Evolutionary conservation across 2,888 invertebrate species (phyloP).

Genomic region (Pachydiplax longipennis): DNA sequence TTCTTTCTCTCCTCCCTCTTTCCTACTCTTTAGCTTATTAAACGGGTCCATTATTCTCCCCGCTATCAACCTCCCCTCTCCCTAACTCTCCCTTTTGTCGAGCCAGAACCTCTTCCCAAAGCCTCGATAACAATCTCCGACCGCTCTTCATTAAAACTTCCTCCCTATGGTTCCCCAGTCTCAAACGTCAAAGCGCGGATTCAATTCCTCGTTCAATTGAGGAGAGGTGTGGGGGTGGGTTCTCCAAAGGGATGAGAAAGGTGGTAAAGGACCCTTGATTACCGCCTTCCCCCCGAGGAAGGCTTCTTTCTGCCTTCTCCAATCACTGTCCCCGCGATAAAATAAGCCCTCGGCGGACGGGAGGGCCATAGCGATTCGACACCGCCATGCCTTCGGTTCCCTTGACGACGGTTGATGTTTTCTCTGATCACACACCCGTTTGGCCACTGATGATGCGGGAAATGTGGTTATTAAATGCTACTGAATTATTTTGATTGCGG

Average conservation of each 20-base stretch:
- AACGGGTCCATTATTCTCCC: conserved; percentile 30
- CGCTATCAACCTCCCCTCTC: conserved; percentile 7
- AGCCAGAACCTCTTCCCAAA: not conserved
- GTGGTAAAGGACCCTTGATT: conserved; percentile 2
- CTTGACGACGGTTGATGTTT: not conserved
- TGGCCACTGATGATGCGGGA: no score
- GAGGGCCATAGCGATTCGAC: not conserved
- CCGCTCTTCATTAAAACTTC: conserved; percentile 44
- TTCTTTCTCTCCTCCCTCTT: not conserved
- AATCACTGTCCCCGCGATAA: not conserved
- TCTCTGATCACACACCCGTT: no score
- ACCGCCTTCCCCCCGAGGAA: not conserved
- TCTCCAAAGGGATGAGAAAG: not conserved
- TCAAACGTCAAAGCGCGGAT: conserved; percentile 41
- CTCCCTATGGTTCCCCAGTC: conserved; percentile 39
- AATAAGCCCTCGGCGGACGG: not conserved
- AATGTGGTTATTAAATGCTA: no score
- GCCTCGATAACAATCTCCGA: conserved; percentile 41
- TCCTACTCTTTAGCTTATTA: conserved; percentile 23
- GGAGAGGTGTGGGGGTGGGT: not conserved
- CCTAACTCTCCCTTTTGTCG: not conserved
- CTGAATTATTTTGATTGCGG: no score
- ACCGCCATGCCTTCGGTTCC: not conserved
- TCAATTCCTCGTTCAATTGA: conserved; percentile 28
- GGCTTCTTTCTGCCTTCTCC: not conserved